Evolutionary conservation across 2,113 vertebrate genomes (phyloP).

Genomic region (Muntiacus reevesi): DNA sequence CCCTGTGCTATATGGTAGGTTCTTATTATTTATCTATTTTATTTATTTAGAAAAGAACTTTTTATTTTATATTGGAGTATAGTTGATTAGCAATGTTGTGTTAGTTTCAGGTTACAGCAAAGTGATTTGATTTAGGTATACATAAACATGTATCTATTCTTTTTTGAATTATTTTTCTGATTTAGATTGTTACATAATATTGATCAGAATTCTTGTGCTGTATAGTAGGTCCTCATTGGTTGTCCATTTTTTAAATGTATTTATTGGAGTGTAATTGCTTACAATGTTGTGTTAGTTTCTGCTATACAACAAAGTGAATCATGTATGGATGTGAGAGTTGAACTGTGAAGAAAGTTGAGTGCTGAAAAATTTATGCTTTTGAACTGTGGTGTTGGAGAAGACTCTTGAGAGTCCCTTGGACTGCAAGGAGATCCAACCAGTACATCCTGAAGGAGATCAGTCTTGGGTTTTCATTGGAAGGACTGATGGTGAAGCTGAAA

Average conservation of each 20-base stretch:
- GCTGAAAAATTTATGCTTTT: accelerated
- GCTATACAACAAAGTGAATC: not conserved
- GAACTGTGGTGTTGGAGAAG: too few species aligned
- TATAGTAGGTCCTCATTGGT: not conserved
- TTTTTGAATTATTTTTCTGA: not conserved
- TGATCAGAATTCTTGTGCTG: not conserved
- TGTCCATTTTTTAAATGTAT: not conserved
- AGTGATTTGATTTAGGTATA: not conserved
- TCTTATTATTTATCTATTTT: not conserved
- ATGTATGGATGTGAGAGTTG: too few species aligned
- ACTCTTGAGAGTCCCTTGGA: too few species aligned
- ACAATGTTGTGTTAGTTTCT: not conserved
- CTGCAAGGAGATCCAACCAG: too few species aligned
- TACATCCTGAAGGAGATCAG: too few species aligned
- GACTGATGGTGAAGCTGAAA: too few species aligned
- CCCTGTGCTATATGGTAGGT: not conserved
- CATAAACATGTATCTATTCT: not conserved
- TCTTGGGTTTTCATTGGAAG: too few species aligned
- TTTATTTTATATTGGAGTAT: not conserved
- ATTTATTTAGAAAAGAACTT: not conserved
- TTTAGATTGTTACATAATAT: not conserved
- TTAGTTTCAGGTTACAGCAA: not conserved
- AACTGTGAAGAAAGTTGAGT: too few species aligned
- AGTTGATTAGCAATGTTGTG: not conserved
- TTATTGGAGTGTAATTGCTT: not conserved